phyloP scores from a whole-genome alignment of 2,113 vertebrate species.

The Oncorhynchus nerka region DNA sequence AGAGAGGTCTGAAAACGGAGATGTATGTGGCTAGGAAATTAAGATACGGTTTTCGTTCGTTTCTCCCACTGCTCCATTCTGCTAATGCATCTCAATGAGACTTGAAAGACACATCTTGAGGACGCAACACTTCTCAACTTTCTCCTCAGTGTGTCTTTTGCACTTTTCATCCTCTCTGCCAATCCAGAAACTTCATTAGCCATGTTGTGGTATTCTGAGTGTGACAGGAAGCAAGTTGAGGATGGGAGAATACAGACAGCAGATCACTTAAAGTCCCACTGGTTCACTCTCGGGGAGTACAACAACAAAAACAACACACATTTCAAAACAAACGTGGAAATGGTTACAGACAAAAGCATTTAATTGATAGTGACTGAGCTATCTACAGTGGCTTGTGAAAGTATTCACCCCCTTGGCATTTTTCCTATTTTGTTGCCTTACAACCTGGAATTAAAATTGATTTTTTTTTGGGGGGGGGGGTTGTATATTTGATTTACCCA shows the following conservation, averaged over 20 bases:
- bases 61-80: background rate
- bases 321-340: background rate
- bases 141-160: constrained; percentile 9
- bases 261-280: background rate
- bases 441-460: too few relatives aligned
- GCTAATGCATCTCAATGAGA: constrained; percentile 44
- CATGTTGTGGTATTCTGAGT: constrained; percentile 38
- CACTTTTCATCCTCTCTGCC: constrained; percentile 30
- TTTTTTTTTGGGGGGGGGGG: too few relatives aligned
- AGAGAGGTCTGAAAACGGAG: constrained; percentile 12
- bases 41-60: constrained; percentile 9
- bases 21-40: constrained; percentile 19
- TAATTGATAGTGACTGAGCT: too few relatives aligned
- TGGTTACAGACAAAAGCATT: background rate
- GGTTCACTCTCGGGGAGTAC: background rate
- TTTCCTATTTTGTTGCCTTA: too few relatives aligned
- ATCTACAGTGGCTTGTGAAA: too few relatives aligned
- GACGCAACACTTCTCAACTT: constrained; percentile 38
- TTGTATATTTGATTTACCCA: too few relatives aligned
- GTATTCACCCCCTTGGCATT: too few relatives aligned
- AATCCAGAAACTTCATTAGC: constrained; percentile 49
- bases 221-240: constrained; percentile 35
- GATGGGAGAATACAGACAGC: constrained; percentile 9
- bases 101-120: constrained; percentile 43
- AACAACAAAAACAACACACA: constrained; percentile 1